A percentile compares a stretch with the other conserved stretches of the same genome.
Conservation (phyloP, 2,888 invertebrate species). For the Apotomis capreana region DNA sequence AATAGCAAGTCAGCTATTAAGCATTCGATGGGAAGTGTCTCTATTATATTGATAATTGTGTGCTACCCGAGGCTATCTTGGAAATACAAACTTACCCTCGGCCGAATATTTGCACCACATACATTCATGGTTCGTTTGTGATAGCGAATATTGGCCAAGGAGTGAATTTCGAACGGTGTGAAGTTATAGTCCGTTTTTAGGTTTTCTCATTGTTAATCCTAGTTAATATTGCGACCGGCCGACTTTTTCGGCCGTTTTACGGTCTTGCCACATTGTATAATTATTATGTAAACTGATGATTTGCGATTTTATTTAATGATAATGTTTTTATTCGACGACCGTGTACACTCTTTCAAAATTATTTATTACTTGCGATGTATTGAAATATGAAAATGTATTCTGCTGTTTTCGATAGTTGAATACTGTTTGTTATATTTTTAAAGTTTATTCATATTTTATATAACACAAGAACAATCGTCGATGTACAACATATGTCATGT, state of each 20-base stretch:
- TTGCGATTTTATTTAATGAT: conserved; percentile 3
- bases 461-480: conserved; percentile 8
- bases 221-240: conserved; percentile 8
- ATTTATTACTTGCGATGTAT: too few species aligned
- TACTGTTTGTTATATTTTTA: not conserved
- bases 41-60: not conserved
- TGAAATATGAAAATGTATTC: too few species aligned
- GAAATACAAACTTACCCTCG: not conserved
- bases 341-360: not conserved
- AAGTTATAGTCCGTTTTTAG: conserved; percentile 16
- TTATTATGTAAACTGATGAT: conserved; percentile 6
- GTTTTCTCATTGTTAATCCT: conserved; percentile 2
- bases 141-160: not conserved
- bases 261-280: conserved; percentile 32
- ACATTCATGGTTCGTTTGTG: not conserved
- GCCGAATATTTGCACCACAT: not conserved
- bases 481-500: conserved; percentile 9
- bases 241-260: conserved; percentile 9
- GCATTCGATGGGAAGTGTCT: not conserved
- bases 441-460: not conserved
- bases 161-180: conserved; percentile 10
- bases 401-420: not conserved
- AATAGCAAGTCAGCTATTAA: not conserved
- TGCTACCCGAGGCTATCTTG: not conserved
- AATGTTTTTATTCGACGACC: conserved; percentile 16